phyloP scores from a whole-genome alignment of 2,113 vertebrate genomes.

The Leptocoma aspasia region DNA sequence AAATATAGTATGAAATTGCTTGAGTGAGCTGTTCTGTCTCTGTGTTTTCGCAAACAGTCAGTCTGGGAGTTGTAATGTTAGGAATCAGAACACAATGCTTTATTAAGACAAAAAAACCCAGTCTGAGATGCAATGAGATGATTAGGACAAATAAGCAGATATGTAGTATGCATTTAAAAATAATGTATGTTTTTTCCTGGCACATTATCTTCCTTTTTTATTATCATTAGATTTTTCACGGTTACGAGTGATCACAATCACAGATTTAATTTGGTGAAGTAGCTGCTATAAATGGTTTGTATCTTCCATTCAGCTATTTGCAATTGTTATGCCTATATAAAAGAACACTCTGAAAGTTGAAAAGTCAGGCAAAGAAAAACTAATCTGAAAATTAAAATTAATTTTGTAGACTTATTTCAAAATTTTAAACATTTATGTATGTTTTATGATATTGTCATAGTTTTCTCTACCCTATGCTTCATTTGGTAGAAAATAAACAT shows the following conservation, averaged over 20 bases:
- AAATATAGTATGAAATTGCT: conserved; percentile 4
- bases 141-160: neutral
- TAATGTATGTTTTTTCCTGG: neutral
- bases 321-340: neutral
- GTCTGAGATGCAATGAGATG: neutral
- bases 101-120: neutral
- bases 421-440: neutral
- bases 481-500: neutral
- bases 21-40: neutral
- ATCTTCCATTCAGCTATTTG: neutral
- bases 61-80: neutral
- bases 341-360: neutral
- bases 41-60: neutral
- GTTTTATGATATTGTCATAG: neutral
- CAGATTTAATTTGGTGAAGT: neutral
- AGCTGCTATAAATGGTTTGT: neutral
- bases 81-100: neutral
- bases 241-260: neutral
- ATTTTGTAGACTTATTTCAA: neutral
- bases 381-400: neutral
- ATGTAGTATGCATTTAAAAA: neutral
- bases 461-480: neutral
- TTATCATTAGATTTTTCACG: neutral
- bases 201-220: neutral
- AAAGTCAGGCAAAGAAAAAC: neutral